Evolutionary conservation across 2,888 invertebrate genomes (phyloP).

Genomic region (Pammene aurita): DNA sequence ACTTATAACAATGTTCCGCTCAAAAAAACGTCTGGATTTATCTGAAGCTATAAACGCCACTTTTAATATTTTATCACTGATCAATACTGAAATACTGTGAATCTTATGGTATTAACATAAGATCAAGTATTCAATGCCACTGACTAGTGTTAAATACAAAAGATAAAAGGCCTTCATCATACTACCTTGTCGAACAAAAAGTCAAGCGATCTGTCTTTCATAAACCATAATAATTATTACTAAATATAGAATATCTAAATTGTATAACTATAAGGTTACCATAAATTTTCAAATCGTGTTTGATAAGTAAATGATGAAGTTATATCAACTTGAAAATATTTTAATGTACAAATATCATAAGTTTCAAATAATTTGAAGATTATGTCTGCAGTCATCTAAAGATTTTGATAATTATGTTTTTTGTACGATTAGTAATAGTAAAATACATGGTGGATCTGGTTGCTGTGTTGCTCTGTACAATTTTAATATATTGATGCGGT

Average conservation of each 20-base stretch:
- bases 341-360: not conserved
- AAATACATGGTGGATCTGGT: not conserved
- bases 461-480: not conserved
- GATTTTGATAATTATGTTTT: not conserved
- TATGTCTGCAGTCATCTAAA: not conserved
- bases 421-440: not conserved
- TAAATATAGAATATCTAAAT: not conserved
- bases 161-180: not conserved
- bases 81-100: not conserved
- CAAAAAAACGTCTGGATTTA: not conserved
- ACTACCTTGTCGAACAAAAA: not conserved
- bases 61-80: not conserved
- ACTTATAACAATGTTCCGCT: no score
- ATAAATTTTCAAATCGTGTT: not conserved
- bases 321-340: not conserved
- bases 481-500: no score
- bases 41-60: no score
- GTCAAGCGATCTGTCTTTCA: no score
- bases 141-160: not conserved
- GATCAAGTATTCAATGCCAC: constrained; percentile 4
- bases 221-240: not conserved
- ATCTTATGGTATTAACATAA: constrained; percentile 4
- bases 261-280: not conserved
- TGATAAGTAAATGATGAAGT: not conserved
- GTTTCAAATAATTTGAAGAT: not conserved